Conservation (phyloP, 2,888 invertebrate genomes). For the Vannuccia rotundouncinata region DNA sequence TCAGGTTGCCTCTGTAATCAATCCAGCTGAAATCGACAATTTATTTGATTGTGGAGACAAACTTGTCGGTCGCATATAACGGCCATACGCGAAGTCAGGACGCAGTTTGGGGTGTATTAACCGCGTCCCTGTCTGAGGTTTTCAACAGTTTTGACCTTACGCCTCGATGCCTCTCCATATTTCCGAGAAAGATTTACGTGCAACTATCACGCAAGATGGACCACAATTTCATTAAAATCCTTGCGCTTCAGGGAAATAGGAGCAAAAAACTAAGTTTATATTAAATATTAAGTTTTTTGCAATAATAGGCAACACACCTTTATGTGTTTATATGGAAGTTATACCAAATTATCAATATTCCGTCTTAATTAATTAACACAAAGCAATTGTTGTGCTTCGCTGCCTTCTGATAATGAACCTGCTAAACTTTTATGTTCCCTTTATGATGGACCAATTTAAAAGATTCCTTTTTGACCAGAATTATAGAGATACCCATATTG, state of each 20-base stretch:
- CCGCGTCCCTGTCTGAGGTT: not conserved
- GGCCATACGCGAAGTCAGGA: not conserved
- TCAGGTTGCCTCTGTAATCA: slow-evolving; percentile 11
- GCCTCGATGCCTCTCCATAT: slow-evolving; percentile 10
- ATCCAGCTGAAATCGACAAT: slow-evolving; percentile 6
- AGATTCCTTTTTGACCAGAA: no score
- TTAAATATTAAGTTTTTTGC: no score
- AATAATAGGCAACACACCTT: no score
- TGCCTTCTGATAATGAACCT: no score
- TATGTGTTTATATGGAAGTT: no score
- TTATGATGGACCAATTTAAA: no score
- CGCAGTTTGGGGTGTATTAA: not conserved
- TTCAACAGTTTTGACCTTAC: slow-evolving; percentile 16
- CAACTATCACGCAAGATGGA: not conserved
- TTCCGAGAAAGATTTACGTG: not conserved
- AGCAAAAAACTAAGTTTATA: no score
- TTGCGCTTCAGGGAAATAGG: not conserved
- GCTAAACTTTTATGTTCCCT: no score
- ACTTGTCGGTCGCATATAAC: not conserved
- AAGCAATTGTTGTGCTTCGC: no score
- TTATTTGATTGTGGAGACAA: slow-evolving; percentile 13
- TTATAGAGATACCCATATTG: no score
- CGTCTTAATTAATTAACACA: no score
- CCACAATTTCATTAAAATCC: not conserved
- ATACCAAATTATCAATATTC: no score